These are phyloP conservation scores for Eucriotettix oculatus DNA, from an alignment of 2,888 invertebrate genomes.

Conservation along the genomic window DNA sequence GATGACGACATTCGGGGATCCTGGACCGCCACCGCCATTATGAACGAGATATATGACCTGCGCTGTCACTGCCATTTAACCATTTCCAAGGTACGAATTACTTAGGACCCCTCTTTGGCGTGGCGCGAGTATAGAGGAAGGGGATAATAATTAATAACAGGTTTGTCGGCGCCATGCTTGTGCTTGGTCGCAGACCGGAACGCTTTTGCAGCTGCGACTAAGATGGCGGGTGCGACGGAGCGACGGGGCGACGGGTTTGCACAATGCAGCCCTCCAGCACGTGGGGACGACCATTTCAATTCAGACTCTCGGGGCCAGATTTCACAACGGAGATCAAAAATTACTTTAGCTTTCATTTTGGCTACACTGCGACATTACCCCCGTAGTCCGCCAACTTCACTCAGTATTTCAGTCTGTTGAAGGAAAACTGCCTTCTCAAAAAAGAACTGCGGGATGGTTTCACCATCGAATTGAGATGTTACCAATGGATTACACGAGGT, in stretches of 20 bases:
- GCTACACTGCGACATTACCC: too few relatives aligned
- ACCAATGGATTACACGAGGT: too few relatives aligned
- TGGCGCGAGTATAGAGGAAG: not conserved
- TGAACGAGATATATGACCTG: not conserved
- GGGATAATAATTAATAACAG: slow-evolving; percentile 10
- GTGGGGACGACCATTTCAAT: too few relatives aligned
- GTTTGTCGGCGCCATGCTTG: slow-evolving; percentile 11
- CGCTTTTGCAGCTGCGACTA: slow-evolving; percentile 7
- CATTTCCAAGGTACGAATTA: not conserved
- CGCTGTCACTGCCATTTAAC: not conserved
- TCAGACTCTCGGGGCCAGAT: not conserved
- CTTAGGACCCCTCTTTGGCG: not conserved
- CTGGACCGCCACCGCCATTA: not conserved
- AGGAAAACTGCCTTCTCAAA: too few relatives aligned
- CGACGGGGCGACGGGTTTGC: not conserved
- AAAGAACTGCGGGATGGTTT: too few relatives aligned
- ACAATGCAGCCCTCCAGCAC: too few relatives aligned
- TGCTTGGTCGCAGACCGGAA: slow-evolving; percentile 4
- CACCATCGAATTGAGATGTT: too few relatives aligned
- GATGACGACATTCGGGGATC: not conserved
- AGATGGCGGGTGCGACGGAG: not conserved
- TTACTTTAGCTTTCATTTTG: too few relatives aligned
- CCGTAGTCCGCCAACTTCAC: too few relatives aligned
- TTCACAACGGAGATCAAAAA: too few relatives aligned
- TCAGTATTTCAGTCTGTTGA: too few relatives aligned